Percentiles rank a stretch among this genome's conserved stretches.
phyloP scores from a whole-genome alignment of 2,797 vertebrate genomes.

The Enteromius treurensis region DNA sequence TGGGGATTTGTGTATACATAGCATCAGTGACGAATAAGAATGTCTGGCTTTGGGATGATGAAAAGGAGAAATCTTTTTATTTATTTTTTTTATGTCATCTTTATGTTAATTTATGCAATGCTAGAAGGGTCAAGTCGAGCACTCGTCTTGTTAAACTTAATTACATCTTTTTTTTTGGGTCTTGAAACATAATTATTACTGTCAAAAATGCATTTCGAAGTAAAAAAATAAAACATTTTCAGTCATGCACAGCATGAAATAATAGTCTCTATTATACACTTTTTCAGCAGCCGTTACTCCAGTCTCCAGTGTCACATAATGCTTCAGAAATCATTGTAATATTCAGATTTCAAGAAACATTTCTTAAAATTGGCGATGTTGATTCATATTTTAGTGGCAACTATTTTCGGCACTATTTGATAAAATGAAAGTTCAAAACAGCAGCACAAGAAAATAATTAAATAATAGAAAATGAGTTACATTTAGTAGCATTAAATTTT shows the following conservation, averaged over 20 bases:
- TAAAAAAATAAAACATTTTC: background rate
- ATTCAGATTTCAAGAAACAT: background rate
- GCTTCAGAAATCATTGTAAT: background rate
- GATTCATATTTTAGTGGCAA: background rate
- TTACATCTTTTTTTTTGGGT: background rate
- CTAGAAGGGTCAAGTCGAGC: background rate
- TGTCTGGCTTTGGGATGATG: background rate
- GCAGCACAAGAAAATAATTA: background rate
- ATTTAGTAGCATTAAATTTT: background rate
- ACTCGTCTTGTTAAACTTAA: background rate
- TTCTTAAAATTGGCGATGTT: background rate
- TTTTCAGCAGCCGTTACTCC: background rate
- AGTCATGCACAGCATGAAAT: background rate
- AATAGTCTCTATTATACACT: background rate
- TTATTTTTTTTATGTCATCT: background rate
- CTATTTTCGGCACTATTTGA: background rate
- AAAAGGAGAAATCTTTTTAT: background rate
- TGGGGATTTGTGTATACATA: slow-evolving; percentile 1
- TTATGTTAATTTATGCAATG: background rate
- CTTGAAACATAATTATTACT: background rate
- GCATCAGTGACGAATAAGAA: background rate
- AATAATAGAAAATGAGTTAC: background rate
- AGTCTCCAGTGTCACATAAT: background rate
- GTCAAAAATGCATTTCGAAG: slow-evolving; percentile 4
- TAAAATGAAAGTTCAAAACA: background rate